Base-by-base conservation (phyloP, 2,797 vertebrate genomes). In the Enteromius afrohamiltoni region DNA sequence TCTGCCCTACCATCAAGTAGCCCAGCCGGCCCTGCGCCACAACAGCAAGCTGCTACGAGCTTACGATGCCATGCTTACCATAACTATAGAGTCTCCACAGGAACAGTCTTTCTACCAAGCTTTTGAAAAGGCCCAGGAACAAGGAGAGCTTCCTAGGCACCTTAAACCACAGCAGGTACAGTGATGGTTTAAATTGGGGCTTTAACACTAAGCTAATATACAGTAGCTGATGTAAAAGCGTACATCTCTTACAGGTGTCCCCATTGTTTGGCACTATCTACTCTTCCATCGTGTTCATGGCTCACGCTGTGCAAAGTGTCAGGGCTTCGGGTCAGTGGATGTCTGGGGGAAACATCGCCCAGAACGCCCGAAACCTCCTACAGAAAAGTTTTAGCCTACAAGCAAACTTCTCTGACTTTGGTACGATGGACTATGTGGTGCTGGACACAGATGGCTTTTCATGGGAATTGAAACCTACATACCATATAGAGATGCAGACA, bases 191-290 rank as follows among this genome's bases (percentile, higher is more conserved):
- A 55, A 8, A 23, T 0, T 6, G 11, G 40, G 8, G 1, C 1
- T 16, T 65, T 68, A 42, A 26, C 10, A 67, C 11, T 34, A 23
- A 19, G 13, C 1, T 77, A 55, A 76, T 55, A 9, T 34, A 14
- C 58, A 26, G 62, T 31, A 76, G 23, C 58, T 83, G 31, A 67
- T 14, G 14, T 37, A 34, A 70, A 16, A 9, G 10, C 37, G 47
- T 67, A 51, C 53, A 65, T 85, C 45, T 45, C 45, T 37, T 64
- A 55, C 86, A 95, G 95, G 94, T 96, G 21, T 96, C 95, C 9
- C 95, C 95, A 42, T 91, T 96, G 49, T 96, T 96, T 80, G 95
- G 95, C 21, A 96, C 95, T 68, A 94, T 95, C 90, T 95, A 96
- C 91, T 94, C 90, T 89, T 94, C 95, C 0, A 82, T 96, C 3